phyloP scores from a whole-genome alignment of 64 coral and sea anemone species.

The Stylophora pistillata region DNA sequence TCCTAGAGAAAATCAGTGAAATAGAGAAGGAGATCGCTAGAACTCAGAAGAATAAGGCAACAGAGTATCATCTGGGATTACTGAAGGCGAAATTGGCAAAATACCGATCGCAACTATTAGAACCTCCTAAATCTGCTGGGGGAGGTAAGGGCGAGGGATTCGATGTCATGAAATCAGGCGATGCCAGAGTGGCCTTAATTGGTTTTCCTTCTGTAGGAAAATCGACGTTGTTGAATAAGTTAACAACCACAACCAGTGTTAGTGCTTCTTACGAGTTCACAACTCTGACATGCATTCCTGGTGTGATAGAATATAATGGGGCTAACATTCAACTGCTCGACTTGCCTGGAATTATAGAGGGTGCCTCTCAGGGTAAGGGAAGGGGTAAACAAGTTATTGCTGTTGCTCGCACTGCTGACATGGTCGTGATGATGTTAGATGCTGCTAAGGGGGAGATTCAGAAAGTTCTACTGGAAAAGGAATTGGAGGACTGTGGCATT shows the following conservation, averaged over 20 bases:
- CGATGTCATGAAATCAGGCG: slow-evolving; percentile 99
- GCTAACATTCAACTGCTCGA: slow-evolving; percentile 97
- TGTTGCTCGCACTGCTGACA: slow-evolving; percentile 90
- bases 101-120: slow-evolving; percentile 90
- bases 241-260: slow-evolving; percentile 84
- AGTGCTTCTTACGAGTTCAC: slow-evolving; percentile 97
- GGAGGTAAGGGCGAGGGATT: slow-evolving; percentile 89
- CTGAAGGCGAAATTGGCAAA: slow-evolving; percentile 96
- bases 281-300: slow-evolving; percentile 91
- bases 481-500: slow-evolving; percentile 92
- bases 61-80: slow-evolving; percentile 93
- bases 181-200: slow-evolving; percentile 96
- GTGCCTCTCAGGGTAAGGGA: slow-evolving; percentile 90
- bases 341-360: slow-evolving; percentile 95
- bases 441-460: slow-evolving; percentile 89
- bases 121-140: slow-evolving; percentile 68
- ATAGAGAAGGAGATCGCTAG: slow-evolving; percentile 96
- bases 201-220: slow-evolving; percentile 97
- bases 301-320: slow-evolving; percentile 88
- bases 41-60: slow-evolving; percentile 99
- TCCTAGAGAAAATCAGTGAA: slow-evolving; percentile 94
- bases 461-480: slow-evolving; percentile 88
- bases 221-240: slow-evolving; percentile 92
- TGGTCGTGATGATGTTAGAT: slow-evolving; percentile 97
- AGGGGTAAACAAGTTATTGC: slow-evolving; percentile 93